phyloP scores from a whole-genome alignment of 1,140 invertebrate genomes.

The Hycleus phaleratus region DNA sequence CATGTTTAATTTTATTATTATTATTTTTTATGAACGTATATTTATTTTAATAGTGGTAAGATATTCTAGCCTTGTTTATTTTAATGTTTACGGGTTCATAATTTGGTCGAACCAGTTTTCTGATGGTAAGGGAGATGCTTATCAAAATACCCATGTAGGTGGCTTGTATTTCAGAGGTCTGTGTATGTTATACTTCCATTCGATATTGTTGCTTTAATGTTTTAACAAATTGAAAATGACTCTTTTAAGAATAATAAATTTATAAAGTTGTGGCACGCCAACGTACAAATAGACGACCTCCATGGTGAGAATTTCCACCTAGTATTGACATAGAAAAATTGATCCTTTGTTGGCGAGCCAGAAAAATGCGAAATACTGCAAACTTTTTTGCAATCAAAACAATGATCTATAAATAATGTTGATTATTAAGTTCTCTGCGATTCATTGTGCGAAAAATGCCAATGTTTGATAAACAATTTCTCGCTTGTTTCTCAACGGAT shows the following conservation, averaged over 20 bases:
- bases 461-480: no score
- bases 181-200: slow-evolving; percentile 8
- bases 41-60: not conserved
- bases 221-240: slow-evolving; percentile 13
- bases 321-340: no score
- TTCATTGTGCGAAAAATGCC: no score
- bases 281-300: not conserved
- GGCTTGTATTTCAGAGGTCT: slow-evolving; percentile 26
- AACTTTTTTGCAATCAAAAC: no score
- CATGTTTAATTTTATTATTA: no score
- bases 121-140: slow-evolving; percentile 10
- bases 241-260: slow-evolving; percentile 9
- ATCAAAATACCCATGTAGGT: slow-evolving; percentile 24
- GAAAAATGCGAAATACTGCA: no score
- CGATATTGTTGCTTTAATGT: slow-evolving; percentile 10
- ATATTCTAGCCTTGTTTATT: slow-evolving; percentile 15
- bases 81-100: slow-evolving; percentile 25
- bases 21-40: no score
- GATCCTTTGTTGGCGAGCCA: no score
- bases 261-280: not conserved
- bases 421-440: no score
- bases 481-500: no score
- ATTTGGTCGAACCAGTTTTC: slow-evolving; percentile 22
- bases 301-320: not conserved
- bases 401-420: no score